phyloP scores from a whole-genome alignment of 2,797 vertebrate species.

The Malurus splendens region DNA sequence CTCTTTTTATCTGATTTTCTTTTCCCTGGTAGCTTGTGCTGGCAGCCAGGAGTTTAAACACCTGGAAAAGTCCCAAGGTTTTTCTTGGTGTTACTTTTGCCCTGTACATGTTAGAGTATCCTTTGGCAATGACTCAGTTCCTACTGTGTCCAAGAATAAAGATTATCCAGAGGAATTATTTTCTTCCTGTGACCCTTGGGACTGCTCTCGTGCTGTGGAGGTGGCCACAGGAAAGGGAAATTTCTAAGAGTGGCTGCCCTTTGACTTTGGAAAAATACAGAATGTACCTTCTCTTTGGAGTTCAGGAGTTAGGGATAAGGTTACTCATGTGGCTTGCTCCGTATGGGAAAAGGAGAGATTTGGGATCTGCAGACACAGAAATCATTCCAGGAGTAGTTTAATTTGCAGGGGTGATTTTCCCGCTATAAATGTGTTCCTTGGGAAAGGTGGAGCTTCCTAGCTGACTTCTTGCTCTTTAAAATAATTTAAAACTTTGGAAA shows the following conservation, averaged over 20 bases:
- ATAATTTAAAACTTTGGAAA: not conserved
- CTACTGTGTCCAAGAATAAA: not conserved
- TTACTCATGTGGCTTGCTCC: fast-evolving
- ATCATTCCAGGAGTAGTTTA: not conserved
- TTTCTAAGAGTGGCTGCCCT: not conserved
- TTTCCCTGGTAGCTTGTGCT: not conserved
- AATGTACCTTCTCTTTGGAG: not conserved
- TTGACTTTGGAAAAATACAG: not conserved
- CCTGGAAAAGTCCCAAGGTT: not conserved
- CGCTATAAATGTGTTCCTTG: fast-evolving
- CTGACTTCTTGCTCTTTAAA: not conserved
- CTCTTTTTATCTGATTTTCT: fast-evolving
- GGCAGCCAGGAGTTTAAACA: not conserved
- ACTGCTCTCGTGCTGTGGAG: fast-evolving
- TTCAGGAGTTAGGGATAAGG: not conserved
- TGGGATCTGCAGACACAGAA: not conserved
- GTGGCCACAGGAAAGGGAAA: not conserved
- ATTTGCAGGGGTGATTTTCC: not conserved
- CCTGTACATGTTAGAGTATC: fast-evolving
- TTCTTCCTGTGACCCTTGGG: not conserved
- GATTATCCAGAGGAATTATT: not conserved
- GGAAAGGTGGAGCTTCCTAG: not conserved
- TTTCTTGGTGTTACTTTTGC: not conserved
- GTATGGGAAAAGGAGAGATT: not conserved
- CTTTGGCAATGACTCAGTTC: not conserved